Conservation (phyloP, 2,113 vertebrate species). For the Aspidoscelis tigris region DNA sequence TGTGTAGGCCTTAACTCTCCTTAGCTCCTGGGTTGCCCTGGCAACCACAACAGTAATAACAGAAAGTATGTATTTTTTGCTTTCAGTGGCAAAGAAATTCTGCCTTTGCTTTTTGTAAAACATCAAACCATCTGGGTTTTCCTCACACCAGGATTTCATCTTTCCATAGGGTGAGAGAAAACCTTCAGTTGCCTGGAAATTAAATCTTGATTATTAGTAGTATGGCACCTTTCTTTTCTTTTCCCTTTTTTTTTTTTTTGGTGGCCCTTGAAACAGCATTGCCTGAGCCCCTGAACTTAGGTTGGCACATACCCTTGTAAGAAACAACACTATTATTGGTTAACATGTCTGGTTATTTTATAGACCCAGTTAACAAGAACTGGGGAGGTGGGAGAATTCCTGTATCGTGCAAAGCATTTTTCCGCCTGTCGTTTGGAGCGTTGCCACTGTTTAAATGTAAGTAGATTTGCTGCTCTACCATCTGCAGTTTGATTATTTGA, state of each 20-base stretch:
- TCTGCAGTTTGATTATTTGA: slow-evolving; percentile 84
- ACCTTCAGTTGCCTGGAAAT: not conserved
- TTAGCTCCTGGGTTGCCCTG: not conserved
- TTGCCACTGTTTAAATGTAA: slow-evolving; percentile 79
- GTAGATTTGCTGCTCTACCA: slow-evolving; percentile 76
- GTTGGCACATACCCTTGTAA: slow-evolving; percentile 35
- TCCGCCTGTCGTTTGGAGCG: slow-evolving; percentile 61
- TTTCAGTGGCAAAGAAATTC: not conserved
- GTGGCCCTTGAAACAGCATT: not conserved
- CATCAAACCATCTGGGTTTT: not conserved
- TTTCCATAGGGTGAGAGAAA: rapidly evolving
- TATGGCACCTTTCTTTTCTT: not conserved
- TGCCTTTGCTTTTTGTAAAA: not conserved
- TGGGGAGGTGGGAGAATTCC: slow-evolving; percentile 53
- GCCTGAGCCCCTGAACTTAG: rapidly evolving
- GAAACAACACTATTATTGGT: slow-evolving; percentile 39
- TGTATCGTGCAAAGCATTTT: slow-evolving; percentile 57
- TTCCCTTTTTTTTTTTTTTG: not conserved
- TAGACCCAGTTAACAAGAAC: slow-evolving; percentile 62
- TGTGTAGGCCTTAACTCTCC: not conserved
- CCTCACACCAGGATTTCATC: not conserved
- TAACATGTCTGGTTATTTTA: slow-evolving; percentile 72
- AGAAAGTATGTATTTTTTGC: not conserved
- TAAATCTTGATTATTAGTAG: not conserved
- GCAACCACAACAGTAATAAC: not conserved